A percentile compares a stretch with the other conserved stretches of the same genome.
These are phyloP conservation scores for Agrypnia vestita DNA, from an alignment of 1,140 invertebrate genomes.

Conservation along the genomic window DNA sequence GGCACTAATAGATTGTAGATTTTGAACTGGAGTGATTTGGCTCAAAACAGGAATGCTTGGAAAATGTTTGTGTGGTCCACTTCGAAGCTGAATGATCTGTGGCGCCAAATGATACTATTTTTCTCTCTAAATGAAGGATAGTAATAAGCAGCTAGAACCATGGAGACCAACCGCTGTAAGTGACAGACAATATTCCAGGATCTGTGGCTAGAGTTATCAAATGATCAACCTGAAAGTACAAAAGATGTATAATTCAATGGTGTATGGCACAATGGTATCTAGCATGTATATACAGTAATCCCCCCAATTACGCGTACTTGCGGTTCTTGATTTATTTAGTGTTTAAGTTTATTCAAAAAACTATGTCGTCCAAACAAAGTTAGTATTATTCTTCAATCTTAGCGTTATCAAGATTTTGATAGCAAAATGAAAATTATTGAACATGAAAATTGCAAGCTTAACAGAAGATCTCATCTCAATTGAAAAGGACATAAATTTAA, in stretches of 20 bases:
- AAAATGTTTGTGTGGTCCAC: too few species aligned
- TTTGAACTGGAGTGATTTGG: too few species aligned
- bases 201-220: slow-evolving; percentile 68
- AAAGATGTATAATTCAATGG: not conserved
- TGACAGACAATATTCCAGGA: slow-evolving; percentile 65
- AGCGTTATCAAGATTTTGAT: too few species aligned
- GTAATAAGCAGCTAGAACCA: slow-evolving; percentile 67
- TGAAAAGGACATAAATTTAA: too few species aligned
- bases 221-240: slow-evolving; percentile 64
- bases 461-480: not conserved
- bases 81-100: too few species aligned
- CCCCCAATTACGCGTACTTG: not conserved
- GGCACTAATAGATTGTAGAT: too few species aligned
- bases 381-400: too few species aligned
- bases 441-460: too few species aligned
- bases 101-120: too few species aligned
- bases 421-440: too few species aligned
- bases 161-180: slow-evolving; percentile 64
- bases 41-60: too few species aligned
- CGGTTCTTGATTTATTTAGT: not conserved
- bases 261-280: not conserved
- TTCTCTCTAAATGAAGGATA: too few species aligned
- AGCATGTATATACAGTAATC: not conserved
- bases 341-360: not conserved
- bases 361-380: not conserved